Evolutionary conservation across 2,797 vertebrate genomes (phyloP).

Genomic region (Aotus griseimembra): DNA sequence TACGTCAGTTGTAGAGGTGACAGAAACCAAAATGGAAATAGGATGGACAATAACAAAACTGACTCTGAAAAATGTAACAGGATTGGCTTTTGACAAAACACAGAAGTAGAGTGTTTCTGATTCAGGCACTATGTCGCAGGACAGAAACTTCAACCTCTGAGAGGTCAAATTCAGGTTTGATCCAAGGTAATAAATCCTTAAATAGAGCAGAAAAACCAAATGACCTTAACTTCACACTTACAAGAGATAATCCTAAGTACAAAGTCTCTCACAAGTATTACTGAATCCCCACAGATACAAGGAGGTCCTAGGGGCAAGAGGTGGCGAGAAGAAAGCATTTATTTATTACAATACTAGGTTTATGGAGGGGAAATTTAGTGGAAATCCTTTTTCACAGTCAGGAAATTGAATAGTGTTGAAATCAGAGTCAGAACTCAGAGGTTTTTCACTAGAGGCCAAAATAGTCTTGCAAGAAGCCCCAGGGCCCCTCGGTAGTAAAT

Average conservation of each 20-base stretch:
- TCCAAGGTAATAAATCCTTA: slow-evolving; percentile 41
- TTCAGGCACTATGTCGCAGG: not conserved
- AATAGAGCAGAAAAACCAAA: slow-evolving; percentile 32
- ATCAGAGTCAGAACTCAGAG: slow-evolving; percentile 37
- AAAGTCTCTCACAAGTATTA: slow-evolving; percentile 10
- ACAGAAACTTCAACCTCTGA: slow-evolving; percentile 1
- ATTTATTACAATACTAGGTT: slow-evolving; percentile 29
- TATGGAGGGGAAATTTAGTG: slow-evolving; percentile 41
- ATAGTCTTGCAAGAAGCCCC: not conserved
- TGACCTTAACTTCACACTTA: not conserved
- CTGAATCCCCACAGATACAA: slow-evolving; percentile 19
- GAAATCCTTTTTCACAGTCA: slow-evolving; percentile 51
- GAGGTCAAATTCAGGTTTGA: slow-evolving; percentile 23
- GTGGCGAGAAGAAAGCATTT: slow-evolving; percentile 26
- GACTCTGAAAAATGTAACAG: not conserved
- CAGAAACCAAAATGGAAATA: not conserved
- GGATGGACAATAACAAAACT: not conserved
- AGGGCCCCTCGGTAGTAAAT: slow-evolving; percentile 30
- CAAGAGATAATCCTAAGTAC: slow-evolving; percentile 19
- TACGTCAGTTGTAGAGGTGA: not conserved
- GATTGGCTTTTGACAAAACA: slow-evolving; percentile 28
- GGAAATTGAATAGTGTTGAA: slow-evolving; percentile 56
- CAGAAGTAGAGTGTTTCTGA: not conserved
- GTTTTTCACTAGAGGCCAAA: slow-evolving; percentile 51
- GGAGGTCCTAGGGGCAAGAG: not conserved